Evolutionary conservation across 2,113 vertebrate species (phyloP).

Genomic region (Thoracochromis brauschi): DNA sequence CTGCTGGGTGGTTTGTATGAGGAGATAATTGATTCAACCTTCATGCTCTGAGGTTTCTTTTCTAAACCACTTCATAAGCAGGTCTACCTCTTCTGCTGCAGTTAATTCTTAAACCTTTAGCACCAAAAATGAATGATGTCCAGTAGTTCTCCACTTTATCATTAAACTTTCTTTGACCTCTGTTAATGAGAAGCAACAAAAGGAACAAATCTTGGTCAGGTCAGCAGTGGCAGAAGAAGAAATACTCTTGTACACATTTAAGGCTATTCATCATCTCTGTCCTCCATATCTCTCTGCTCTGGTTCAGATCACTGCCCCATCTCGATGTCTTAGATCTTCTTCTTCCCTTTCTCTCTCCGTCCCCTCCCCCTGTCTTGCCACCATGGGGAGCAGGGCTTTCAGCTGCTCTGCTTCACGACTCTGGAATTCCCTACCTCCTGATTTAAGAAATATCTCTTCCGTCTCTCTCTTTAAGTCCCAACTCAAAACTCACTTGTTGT

Average conservation of each 20-base stretch:
- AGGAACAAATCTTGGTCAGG: neutral
- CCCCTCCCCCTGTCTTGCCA: accelerated
- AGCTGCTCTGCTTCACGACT: neutral
- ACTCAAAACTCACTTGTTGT: neutral
- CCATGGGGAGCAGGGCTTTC: neutral
- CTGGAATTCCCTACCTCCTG: neutral
- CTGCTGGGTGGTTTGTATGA: neutral
- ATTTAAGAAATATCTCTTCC: neutral
- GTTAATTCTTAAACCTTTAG: neutral
- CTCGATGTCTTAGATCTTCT: neutral
- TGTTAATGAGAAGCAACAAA: neutral
- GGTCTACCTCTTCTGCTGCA: neutral
- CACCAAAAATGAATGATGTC: neutral
- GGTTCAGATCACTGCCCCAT: accelerated
- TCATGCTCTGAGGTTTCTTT: neutral
- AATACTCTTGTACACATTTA: neutral
- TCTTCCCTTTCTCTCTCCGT: neutral
- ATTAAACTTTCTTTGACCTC: neutral
- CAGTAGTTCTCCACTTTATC: neutral
- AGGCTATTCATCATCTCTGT: neutral
- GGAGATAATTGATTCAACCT: neutral
- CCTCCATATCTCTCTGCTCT: neutral
- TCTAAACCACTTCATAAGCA: neutral
- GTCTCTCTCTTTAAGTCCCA: neutral
- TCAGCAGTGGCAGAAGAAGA: neutral